These are phyloP conservation scores for Nycticebus coucang DNA, from an alignment of 2,113 vertebrate species.

Conservation along the genomic window DNA sequence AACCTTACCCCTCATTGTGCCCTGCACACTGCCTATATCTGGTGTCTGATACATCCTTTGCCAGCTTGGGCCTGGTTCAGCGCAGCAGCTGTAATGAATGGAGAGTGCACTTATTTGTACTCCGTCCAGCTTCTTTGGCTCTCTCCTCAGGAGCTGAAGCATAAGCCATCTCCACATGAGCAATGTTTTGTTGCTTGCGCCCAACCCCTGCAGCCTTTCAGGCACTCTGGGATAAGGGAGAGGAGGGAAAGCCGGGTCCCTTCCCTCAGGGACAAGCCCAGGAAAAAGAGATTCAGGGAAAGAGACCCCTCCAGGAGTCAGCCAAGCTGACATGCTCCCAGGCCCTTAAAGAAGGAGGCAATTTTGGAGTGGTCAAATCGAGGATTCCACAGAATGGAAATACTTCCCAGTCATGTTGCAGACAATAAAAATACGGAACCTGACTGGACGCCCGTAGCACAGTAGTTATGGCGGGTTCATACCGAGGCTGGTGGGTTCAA, in stretches of 20 bases:
- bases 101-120: too few species aligned
- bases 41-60: rapidly evolving
- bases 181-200: background rate
- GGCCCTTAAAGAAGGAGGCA: background rate
- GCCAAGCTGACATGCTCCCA: too few species aligned
- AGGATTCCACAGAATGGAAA: background rate
- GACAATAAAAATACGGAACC: background rate
- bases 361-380: background rate
- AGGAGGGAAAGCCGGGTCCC: background rate
- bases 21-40: too few species aligned
- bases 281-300: background rate
- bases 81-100: background rate
- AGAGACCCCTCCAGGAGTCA: background rate
- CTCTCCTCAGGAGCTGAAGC: background rate
- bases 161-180: background rate
- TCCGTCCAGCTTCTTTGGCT: background rate
- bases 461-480: too few species aligned
- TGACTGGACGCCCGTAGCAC: too few species aligned
- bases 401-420: background rate
- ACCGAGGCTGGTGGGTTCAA: too few species aligned
- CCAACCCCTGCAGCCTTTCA: too few species aligned
- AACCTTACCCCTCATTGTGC: background rate
- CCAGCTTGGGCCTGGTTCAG: background rate
- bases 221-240: too few species aligned
- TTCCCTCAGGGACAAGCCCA: background rate